These are phyloP conservation scores for Sarcophaga carnaria DNA, from an alignment of 2,888 invertebrate genomes.

Conservation along the genomic window DNA sequence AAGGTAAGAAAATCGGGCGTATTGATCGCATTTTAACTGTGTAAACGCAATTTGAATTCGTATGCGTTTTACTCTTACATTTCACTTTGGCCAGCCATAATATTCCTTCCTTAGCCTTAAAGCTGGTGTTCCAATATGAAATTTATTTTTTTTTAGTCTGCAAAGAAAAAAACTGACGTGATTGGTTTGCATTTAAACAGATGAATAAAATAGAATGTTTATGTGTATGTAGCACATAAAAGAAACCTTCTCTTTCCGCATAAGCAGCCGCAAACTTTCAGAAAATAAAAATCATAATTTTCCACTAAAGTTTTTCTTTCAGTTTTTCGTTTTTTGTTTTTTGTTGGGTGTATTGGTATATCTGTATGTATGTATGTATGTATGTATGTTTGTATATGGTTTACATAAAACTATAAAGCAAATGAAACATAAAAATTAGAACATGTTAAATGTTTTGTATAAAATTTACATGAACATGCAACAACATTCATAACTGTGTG, in stretches of 20 bases:
- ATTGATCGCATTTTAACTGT: constrained; percentile 69
- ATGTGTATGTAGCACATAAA: constrained; percentile 1
- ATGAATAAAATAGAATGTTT: constrained; percentile 18
- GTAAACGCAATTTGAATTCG: constrained; percentile 69
- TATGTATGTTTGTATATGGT: constrained; percentile 37
- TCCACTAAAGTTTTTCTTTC: background rate
- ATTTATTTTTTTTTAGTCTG: constrained; percentile 46
- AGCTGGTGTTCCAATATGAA: constrained; percentile 41
- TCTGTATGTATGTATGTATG: no score
- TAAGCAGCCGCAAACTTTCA: background rate
- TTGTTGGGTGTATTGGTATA: background rate
- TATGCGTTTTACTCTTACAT: constrained; percentile 60
- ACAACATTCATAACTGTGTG: constrained; percentile 61
- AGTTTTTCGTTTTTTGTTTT: background rate
- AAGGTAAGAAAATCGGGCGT: constrained; percentile 66
- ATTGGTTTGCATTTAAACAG: constrained; percentile 65
- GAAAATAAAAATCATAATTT: constrained; percentile 8
- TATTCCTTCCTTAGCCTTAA: constrained; percentile 22
- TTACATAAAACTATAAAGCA: constrained; percentile 68
- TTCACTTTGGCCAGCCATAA: constrained; percentile 47
- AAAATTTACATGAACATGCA: constrained; percentile 75
- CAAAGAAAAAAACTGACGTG: constrained; percentile 56
- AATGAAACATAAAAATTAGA: constrained; percentile 76
- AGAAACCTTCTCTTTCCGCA: background rate
- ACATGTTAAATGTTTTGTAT: constrained; percentile 76